Percentiles rank a stretch among this genome's conserved stretches.
Evolutionary conservation across 2,113 vertebrate species (phyloP).

Genomic region (Clupea harengus): DNA sequence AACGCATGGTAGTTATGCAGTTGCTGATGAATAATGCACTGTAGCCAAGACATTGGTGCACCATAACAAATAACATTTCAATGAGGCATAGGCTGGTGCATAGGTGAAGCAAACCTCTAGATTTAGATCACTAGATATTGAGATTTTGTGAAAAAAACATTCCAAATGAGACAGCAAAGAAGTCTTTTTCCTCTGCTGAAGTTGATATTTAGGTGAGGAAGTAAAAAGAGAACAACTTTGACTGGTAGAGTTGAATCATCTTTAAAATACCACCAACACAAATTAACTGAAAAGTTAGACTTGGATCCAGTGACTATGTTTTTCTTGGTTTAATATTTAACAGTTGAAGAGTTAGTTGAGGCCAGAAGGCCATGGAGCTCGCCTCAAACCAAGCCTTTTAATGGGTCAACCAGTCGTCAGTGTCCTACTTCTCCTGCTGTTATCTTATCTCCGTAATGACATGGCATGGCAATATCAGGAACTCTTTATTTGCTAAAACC

Average conservation of each 20-base stretch:
- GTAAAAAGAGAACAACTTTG: background rate
- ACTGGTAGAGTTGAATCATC: background rate
- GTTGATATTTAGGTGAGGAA: background rate
- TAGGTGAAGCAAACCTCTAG: background rate
- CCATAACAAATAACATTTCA: too few species aligned
- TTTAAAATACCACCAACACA: background rate
- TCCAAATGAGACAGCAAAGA: background rate
- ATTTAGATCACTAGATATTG: background rate
- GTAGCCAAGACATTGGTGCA: too few species aligned
- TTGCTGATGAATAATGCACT: too few species aligned
- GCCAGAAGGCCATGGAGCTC: background rate
- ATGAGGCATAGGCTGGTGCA: background rate
- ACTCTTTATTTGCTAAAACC: slow-evolving; percentile 54
- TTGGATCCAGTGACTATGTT: background rate
- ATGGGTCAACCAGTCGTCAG: background rate
- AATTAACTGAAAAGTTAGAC: background rate
- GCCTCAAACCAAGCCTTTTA: background rate
- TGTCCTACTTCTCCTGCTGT: slow-evolving; percentile 34
- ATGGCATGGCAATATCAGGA: slow-evolving; percentile 47
- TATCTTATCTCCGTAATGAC: slow-evolving; percentile 63
- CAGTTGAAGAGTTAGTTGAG: background rate
- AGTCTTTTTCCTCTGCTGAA: background rate
- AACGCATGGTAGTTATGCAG: background rate
- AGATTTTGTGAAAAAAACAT: background rate
- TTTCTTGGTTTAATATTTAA: background rate